Conservation (phyloP, 2,888 invertebrate genomes). For the Papilio protenor region DNA sequence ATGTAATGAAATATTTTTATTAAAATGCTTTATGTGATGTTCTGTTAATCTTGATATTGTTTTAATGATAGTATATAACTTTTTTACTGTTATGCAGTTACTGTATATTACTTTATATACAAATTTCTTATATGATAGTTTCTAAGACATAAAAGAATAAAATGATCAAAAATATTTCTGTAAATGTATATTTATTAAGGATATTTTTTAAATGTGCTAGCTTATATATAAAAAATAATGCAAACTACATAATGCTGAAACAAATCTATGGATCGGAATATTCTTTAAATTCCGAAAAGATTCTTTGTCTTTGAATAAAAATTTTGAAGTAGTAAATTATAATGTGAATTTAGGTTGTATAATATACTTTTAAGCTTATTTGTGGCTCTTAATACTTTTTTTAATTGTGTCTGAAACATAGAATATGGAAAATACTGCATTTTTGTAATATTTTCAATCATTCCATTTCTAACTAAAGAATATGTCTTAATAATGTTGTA, state of each 20-base stretch:
- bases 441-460: background rate
- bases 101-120: background rate
- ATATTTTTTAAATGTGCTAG: background rate
- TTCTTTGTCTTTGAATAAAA: background rate
- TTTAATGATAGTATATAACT: background rate
- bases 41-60: background rate
- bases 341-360: background rate
- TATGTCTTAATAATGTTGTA: background rate
- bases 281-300: background rate
- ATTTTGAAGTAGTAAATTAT: background rate
- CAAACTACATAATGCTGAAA: background rate
- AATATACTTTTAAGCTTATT: background rate
- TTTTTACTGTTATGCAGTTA: slow-evolving; percentile 9
- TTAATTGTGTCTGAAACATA: too few relatives aligned
- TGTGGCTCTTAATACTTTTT: too few relatives aligned
- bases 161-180: background rate
- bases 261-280: background rate
- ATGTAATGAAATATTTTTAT: slow-evolving; percentile 2
- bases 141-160: background rate
- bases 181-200: background rate
- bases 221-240: background rate
- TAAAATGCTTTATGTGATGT: slow-evolving; percentile 7
- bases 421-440: background rate
- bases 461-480: background rate
- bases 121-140: background rate